Evolutionary conservation across 2,888 invertebrate species (phyloP).

Genomic region (Oscheius myriophilus): DNA sequence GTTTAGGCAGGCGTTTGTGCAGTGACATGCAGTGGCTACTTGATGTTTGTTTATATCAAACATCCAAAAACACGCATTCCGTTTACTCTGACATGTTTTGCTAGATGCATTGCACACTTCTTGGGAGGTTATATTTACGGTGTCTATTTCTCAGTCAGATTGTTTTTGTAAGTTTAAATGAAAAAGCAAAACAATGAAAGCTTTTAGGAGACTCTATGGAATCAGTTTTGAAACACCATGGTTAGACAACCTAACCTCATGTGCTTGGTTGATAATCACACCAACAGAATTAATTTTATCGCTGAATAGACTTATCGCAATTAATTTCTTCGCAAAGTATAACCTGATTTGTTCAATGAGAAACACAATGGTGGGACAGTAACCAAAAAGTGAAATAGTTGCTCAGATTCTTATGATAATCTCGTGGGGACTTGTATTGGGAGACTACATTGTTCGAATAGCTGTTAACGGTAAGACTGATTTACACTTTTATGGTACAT

Average conservation of each 20-base stretch:
- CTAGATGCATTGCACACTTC: conserved; percentile 10
- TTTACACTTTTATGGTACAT: neutral
- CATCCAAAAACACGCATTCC: conserved; percentile 6
- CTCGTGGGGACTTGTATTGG: neutral
- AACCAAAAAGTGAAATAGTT: too few relatives aligned
- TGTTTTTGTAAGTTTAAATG: neutral
- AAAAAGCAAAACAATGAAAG: too few relatives aligned
- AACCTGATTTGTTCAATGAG: neutral
- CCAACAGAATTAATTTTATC: conserved; percentile 6
- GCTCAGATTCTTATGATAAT: conserved; percentile 1
- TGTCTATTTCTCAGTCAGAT: neutral
- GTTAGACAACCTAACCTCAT: conserved; percentile 4
- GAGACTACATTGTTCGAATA: neutral
- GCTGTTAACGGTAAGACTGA: neutral
- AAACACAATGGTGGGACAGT: neutral
- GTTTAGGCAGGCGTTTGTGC: conserved; percentile 6
- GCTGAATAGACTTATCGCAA: conserved; percentile 12
- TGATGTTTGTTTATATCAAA: conserved; percentile 4
- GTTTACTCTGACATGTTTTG: neutral
- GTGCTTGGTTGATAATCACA: conserved; percentile 15
- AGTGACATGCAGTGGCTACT: neutral
- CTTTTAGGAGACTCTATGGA: conserved; percentile 11
- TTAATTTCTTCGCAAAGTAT: conserved; percentile 1
- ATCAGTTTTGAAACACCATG: neutral
- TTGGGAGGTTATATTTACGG: neutral